These are phyloP conservation scores for Morelia viridis DNA, from an alignment of 2,797 vertebrate species.

Conservation along the genomic window DNA sequence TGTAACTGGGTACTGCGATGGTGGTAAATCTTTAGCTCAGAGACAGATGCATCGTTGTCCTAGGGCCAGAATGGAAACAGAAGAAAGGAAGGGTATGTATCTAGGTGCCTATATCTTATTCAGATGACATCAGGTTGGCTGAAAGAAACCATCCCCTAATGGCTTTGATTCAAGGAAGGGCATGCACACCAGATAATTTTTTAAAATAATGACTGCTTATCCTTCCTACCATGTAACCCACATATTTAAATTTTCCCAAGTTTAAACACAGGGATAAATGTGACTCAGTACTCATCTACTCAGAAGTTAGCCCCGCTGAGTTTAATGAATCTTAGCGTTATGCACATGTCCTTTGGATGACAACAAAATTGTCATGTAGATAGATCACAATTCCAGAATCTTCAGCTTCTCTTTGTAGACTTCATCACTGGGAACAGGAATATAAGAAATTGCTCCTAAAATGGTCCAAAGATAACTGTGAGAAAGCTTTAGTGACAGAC, in stretches of 20 bases:
- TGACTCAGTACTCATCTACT: background rate
- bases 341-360: background rate
- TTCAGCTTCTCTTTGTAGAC: background rate
- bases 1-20: background rate
- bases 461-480: constrained; percentile 12
- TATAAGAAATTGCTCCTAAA: background rate
- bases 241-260: background rate
- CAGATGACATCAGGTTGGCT: background rate
- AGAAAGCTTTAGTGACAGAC: constrained; percentile 33
- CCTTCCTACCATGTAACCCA: background rate
- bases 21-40: no score
- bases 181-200: background rate
- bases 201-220: background rate
- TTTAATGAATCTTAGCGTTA: background rate
- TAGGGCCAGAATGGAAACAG: background rate
- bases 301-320: background rate
- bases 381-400: background rate
- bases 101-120: background rate
- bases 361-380: background rate
- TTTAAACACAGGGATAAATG: background rate
- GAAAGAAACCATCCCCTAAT: background rate
- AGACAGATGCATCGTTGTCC: background rate
- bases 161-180: background rate
- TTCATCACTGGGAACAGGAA: background rate
- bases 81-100: background rate